phyloP scores from a whole-genome alignment of 2,113 vertebrate genomes.

The Zosterops japonicus region DNA sequence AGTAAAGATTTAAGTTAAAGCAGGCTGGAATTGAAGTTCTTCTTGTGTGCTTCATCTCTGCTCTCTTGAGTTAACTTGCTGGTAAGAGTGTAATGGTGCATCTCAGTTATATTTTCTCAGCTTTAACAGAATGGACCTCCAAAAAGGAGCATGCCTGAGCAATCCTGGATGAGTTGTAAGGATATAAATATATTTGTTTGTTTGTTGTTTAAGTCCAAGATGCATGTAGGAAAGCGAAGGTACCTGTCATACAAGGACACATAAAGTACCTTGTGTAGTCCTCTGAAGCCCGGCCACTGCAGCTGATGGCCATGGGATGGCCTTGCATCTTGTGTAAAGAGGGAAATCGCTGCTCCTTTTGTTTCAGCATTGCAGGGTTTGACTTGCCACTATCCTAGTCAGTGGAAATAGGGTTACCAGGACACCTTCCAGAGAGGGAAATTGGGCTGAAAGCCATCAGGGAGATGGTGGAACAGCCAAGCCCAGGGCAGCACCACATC shows the following conservation, averaged over 20 bases:
- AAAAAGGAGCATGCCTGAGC: not conserved
- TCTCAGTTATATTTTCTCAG: not conserved
- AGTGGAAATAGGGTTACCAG: not conserved
- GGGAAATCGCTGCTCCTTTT: not conserved
- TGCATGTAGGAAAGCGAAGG: not conserved
- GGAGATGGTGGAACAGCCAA: not conserved
- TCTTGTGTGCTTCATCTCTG: not conserved
- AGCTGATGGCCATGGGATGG: not conserved
- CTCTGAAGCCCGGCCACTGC: not conserved
- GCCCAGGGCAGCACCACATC: not conserved
- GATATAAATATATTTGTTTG: not conserved
- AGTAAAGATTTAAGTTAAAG: not conserved
- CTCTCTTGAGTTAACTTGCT: not conserved
- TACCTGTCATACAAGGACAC: not conserved
- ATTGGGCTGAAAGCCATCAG: not conserved
- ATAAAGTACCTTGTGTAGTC: not conserved
- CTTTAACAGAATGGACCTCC: not conserved
- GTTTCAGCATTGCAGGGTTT: not conserved
- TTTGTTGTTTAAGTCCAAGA: not conserved
- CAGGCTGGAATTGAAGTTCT: not conserved
- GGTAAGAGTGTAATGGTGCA: not conserved
- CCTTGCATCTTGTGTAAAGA: not conserved
- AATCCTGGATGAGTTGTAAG: not conserved
- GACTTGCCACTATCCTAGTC: fast-evolving
- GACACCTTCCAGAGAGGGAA: not conserved